Conservation (phyloP, 2,113 vertebrate genomes). For the Notechis scutatus region DNA sequence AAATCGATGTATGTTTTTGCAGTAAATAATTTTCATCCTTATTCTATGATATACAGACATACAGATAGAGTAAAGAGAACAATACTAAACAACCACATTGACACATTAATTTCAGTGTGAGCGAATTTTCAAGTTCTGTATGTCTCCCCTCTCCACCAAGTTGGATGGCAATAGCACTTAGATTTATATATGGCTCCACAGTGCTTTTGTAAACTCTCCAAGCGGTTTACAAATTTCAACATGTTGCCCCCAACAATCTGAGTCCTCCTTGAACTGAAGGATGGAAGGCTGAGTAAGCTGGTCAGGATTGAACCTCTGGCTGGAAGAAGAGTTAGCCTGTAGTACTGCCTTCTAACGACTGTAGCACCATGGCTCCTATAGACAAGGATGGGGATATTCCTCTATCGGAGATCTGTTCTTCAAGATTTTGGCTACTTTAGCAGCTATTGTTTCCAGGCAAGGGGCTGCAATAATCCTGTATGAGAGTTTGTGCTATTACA, state of each 20-base stretch:
- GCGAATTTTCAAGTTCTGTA: neutral
- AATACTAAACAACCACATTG: neutral
- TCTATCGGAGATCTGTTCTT: neutral
- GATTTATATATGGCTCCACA: neutral
- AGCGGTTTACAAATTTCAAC: neutral
- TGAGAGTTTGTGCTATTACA: neutral
- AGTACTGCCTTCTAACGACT: neutral
- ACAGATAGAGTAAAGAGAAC: neutral
- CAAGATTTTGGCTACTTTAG: neutral
- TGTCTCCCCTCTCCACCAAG: neutral
- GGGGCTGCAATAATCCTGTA: neutral
- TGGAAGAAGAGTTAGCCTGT: neutral
- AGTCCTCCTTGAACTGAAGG: neutral
- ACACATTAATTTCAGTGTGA: neutral
- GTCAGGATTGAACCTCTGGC: neutral
- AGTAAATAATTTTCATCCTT: neutral
- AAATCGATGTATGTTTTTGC: neutral
- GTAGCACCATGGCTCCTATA: neutral
- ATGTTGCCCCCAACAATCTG: neutral
- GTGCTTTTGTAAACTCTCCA: neutral
- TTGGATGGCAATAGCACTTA: neutral
- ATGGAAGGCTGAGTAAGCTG: neutral
- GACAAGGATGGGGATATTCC: neutral
- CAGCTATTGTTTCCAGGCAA: neutral
- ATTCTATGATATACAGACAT: neutral